phyloP scores from a whole-genome alignment of 2,888 invertebrate genomes.

The Leptopilina myrica region DNA sequence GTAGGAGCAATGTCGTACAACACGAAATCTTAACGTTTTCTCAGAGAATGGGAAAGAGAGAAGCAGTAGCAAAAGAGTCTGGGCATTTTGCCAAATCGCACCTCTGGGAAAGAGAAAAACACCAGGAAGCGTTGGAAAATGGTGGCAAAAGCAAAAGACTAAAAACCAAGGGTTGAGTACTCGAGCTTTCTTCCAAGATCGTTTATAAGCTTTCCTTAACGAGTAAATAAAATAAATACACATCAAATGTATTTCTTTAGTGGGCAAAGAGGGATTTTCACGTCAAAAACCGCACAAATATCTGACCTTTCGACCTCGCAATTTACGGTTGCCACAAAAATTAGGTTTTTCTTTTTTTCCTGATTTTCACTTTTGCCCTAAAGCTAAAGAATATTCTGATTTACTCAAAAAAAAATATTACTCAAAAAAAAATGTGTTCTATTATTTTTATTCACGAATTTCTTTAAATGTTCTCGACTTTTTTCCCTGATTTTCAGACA shows the following conservation, averaged over 20 bases:
- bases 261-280: slow-evolving; percentile 10
- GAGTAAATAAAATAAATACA: slow-evolving; percentile 31
- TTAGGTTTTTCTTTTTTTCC: too few species aligned
- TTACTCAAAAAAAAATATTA: too few species aligned
- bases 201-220: slow-evolving; percentile 28
- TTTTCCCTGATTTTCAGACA: too few species aligned
- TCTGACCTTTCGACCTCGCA: background rate
- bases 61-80: slow-evolving; percentile 26
- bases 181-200: slow-evolving; percentile 26
- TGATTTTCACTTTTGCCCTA: too few species aligned
- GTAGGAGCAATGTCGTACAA: slow-evolving; percentile 31
- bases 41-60: slow-evolving; percentile 17
- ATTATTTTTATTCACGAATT: too few species aligned
- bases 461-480: too few species aligned
- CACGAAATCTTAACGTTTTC: slow-evolving; percentile 39
- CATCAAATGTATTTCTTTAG: slow-evolving; percentile 10
- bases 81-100: slow-evolving; percentile 46
- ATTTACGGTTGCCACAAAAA: background rate
- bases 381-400: too few species aligned
- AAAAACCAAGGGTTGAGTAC: slow-evolving; percentile 11
- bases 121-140: slow-evolving; percentile 35
- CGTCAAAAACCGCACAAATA: background rate
- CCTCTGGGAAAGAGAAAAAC: slow-evolving; percentile 41
- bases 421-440: too few species aligned
- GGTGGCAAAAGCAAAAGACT: slow-evolving; percentile 20